Evolutionary conservation across 2,888 invertebrate genomes (phyloP).

Genomic region (Eumerus sabulonum): DNA sequence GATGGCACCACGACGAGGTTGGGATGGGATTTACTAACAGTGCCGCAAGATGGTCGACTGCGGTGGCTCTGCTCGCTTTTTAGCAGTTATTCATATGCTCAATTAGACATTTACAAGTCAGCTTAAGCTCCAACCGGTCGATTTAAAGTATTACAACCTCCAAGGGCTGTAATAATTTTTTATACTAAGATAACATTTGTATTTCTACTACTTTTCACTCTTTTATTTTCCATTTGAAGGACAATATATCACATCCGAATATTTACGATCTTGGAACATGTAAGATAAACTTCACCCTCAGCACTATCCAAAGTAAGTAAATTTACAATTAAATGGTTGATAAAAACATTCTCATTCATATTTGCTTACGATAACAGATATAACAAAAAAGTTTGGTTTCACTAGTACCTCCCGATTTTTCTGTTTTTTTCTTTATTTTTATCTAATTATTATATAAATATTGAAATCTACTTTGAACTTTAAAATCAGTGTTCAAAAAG

Average conservation of each 20-base stretch:
- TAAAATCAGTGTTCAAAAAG: constrained; percentile 37
- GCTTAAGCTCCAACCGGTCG: too few relatives aligned
- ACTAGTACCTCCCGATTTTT: too few relatives aligned
- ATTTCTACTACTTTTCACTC: constrained; percentile 25
- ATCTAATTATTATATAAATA: constrained; percentile 37
- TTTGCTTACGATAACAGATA: constrained; percentile 58
- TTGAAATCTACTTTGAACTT: constrained; percentile 60
- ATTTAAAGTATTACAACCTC: too few relatives aligned
- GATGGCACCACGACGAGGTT: too few relatives aligned
- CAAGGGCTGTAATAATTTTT: too few relatives aligned
- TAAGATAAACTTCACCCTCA: constrained; percentile 13
- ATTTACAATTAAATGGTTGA: constrained; percentile 23
- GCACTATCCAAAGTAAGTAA: constrained; percentile 29
- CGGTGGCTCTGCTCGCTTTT: too few relatives aligned
- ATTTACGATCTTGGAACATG: constrained; percentile 62
- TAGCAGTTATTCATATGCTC: too few relatives aligned
- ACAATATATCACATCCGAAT: constrained; percentile 63
- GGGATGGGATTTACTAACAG: too few relatives aligned
- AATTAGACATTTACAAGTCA: too few relatives aligned
- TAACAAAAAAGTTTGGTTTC: constrained; percentile 47
- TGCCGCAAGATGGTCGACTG: too few relatives aligned
- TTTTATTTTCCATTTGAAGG: constrained; percentile 23
- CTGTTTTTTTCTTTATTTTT: too few relatives aligned
- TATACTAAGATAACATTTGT: too few relatives aligned
- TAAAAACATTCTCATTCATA: constrained; percentile 30